These are phyloP conservation scores for Electrophaes corylata DNA, from an alignment of 2,888 invertebrate genomes.

Conservation along the genomic window DNA sequence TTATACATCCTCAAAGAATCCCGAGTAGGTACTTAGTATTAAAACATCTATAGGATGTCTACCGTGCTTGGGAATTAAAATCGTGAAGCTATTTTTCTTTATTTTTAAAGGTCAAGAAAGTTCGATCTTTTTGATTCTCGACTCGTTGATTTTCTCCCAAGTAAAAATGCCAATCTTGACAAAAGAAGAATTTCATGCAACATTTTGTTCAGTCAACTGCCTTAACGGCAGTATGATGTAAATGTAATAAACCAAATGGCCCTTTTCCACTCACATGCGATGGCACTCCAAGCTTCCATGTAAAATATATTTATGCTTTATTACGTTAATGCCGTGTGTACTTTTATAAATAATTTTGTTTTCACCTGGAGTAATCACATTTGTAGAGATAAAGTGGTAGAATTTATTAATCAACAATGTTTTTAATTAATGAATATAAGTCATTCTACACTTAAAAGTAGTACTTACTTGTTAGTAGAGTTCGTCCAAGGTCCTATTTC, in stretches of 20 bases:
- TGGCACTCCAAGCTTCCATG: conserved; percentile 57
- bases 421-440: conserved; percentile 21
- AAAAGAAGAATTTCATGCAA: conserved; percentile 59
- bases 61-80: no score
- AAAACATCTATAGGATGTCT: no score
- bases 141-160: conserved; percentile 4
- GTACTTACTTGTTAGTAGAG: not conserved
- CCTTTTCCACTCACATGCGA: conserved; percentile 62
- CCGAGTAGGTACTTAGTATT: no score
- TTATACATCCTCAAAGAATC: no score
- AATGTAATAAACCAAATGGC: conserved; percentile 77
- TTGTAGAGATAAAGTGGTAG: conserved; percentile 19
- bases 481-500: no score
- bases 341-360: conserved; percentile 46
- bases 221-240: conserved; percentile 72
- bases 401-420: conserved; percentile 3
- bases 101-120: not conserved
- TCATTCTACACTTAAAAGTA: not conserved
- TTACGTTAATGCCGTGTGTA: conserved; percentile 54
- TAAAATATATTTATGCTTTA: conserved; percentile 69
- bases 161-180: conserved; percentile 51
- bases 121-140: not conserved
- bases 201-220: conserved; percentile 69
- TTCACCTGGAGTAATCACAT: conserved; percentile 25
- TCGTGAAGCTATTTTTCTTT: no score